Conservation (phyloP, 2,113 vertebrate species). For the Cettia cetti region DNA sequence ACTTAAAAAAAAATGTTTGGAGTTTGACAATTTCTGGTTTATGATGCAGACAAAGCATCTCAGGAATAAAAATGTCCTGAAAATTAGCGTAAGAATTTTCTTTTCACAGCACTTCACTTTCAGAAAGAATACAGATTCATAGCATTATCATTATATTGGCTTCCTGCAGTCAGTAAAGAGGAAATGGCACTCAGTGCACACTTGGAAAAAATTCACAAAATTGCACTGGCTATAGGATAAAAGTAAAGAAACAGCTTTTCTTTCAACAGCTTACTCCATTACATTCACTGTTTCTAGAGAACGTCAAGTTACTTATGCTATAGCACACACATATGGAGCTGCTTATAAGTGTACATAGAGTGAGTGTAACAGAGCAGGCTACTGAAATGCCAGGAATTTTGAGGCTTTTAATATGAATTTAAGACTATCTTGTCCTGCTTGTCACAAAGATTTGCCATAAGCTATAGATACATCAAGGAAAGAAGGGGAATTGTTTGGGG, state of each 20-base stretch:
- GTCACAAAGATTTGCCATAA: not conserved
- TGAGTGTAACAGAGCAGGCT: conserved; percentile 27
- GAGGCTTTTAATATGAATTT: conserved; percentile 26
- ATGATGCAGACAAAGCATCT: not conserved
- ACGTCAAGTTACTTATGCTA: conserved; percentile 21
- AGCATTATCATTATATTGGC: conserved; percentile 26
- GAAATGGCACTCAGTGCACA: conserved; percentile 58
- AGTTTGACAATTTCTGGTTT: not conserved
- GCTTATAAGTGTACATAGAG: conserved; percentile 52
- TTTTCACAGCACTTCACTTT: not conserved
- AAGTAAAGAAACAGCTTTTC: conserved; percentile 70
- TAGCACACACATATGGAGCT: conserved; percentile 60
- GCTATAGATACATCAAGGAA: not conserved
- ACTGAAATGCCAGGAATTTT: conserved; percentile 50
- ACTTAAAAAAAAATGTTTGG: not conserved
- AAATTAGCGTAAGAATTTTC: not conserved
- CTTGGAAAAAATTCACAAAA: conserved; percentile 45
- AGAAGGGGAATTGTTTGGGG: not conserved
- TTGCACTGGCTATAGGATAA: conserved; percentile 54
- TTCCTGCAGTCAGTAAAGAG: conserved; percentile 47
- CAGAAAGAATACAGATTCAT: conserved; percentile 22
- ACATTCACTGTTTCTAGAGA: conserved; percentile 37
- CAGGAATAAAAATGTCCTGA: not conserved
- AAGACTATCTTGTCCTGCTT: conserved; percentile 18
- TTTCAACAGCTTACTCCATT: conserved; percentile 68